Percentiles rank a stretch among this genome's conserved stretches.
These are phyloP conservation scores for Drosophila kuntzei DNA, from an alignment of 2,888 invertebrate species.

Conservation along the genomic window DNA sequence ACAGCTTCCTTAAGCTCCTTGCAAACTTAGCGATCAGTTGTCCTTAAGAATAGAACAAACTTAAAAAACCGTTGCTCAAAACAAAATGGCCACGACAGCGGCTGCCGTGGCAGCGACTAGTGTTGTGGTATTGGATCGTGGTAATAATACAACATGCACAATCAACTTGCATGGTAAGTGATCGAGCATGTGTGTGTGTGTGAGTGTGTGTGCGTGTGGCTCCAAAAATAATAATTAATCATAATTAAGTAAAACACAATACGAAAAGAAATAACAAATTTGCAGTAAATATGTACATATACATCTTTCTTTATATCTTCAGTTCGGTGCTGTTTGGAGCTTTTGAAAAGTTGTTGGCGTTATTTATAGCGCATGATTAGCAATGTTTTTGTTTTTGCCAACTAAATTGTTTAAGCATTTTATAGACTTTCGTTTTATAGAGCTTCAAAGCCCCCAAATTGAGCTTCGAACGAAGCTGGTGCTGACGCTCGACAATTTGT, in stretches of 20 bases:
- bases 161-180: slow-evolving; percentile 97
- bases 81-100: slow-evolving; percentile 84
- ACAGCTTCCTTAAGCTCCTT: neutral
- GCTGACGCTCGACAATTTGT: slow-evolving; percentile 40
- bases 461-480: slow-evolving; percentile 38
- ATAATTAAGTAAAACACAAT: slow-evolving; percentile 69
- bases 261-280: slow-evolving; percentile 25
- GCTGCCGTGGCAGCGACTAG: slow-evolving; percentile 94
- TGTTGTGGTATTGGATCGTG: slow-evolving; percentile 96
- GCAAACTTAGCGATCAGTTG: slow-evolving; percentile 11
- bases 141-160: slow-evolving; percentile 98
- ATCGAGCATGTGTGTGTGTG: slow-evolving; percentile 17
- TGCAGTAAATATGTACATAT: slow-evolving; percentile 18
- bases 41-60: slow-evolving; percentile 9
- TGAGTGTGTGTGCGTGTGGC: slow-evolving; percentile 1
- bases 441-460: slow-evolving; percentile 39
- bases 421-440: slow-evolving; percentile 61
- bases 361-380: slow-evolving; percentile 79
- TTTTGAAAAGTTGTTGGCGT: slow-evolving; percentile 60
- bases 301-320: slow-evolving; percentile 27
- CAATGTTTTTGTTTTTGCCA: slow-evolving; percentile 43
- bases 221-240: slow-evolving; percentile 73
- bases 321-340: slow-evolving; percentile 41
- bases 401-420: slow-evolving; percentile 53
- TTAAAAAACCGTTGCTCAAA: slow-evolving; percentile 58